Evolutionary conservation across 2,888 invertebrate genomes (phyloP), one percentile per base, ranked within the genome.

Genomic region (Catocala sponsa): DNA sequence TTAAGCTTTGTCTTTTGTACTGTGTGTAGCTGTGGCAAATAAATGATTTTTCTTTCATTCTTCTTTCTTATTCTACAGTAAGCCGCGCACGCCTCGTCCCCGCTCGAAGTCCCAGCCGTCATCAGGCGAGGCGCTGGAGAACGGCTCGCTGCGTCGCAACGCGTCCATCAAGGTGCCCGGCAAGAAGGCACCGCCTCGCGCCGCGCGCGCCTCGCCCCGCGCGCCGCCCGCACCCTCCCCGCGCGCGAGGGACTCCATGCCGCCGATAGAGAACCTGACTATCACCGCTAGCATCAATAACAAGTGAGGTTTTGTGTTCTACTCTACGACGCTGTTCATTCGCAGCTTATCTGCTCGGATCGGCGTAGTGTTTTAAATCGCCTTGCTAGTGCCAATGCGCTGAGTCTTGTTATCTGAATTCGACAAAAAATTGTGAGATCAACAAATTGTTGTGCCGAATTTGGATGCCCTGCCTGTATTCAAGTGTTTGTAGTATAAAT

Each of bases 61-160:
- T n/a, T n/a, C n/a, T n/a, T n/a, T n/a, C n/a, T n/a, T n/a, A n/a
- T n/a, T 15, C 75, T 85, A 84, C 54, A 86, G 86, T 43, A 85
- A 84, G 55, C 72, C 81, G 2, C 84, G 86, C 44, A 78, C 68
- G 0, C 85, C 86, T 0, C 84, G 91, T 0, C 92, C 91, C 0
- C 88, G 94, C 0, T 94, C 94, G 4, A 89, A 90, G 15, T 94
- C 94, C 0, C 93, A 94, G 70, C 93, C 94, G 0, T 77, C 88
- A 0, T 89, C 88, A 0, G 88, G 85, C 74, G 92, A 91, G 5
- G 89, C 91, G 0, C 70, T 84, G 0, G 90, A 91, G 56, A 87
- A 82, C 57, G 87, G 88, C 0, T 78, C 78, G n/a, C 65, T 90
- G 0, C 83, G 90, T 0, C 80, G 91, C 0, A 87, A 89, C 66